phyloP scores from a whole-genome alignment of 1,140 invertebrate species.

The Metopolophium dirhodum region DNA sequence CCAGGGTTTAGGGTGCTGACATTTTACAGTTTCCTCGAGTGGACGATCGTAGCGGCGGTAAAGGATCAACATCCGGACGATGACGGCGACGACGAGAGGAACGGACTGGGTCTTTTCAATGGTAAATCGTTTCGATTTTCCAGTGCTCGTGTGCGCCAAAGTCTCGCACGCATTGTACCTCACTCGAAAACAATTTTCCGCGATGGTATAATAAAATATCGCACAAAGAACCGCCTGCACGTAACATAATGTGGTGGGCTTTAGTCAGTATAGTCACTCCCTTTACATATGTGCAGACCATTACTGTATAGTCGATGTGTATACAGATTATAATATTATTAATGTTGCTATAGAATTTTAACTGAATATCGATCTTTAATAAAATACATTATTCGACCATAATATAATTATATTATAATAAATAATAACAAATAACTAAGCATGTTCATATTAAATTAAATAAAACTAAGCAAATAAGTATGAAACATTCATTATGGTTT shows the following conservation, averaged over 20 bases:
- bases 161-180: neutral
- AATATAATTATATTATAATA: no score
- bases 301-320: neutral
- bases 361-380: neutral
- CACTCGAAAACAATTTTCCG: neutral
- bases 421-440: neutral
- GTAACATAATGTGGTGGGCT: neutral
- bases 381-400: neutral
- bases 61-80: constrained; percentile 43
- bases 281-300: neutral
- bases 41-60: neutral
- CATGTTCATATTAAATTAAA: neutral
- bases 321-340: neutral
- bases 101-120: neutral
- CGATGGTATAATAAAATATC: neutral
- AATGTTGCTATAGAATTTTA: neutral
- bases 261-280: neutral
- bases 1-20: constrained; percentile 32
- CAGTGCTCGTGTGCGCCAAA: neutral
- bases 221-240: neutral
- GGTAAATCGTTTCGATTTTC: constrained; percentile 21
- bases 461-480: neutral
- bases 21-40: constrained; percentile 42
- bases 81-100: neutral
- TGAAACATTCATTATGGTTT: neutral